Base-by-base conservation (phyloP, 2,113 vertebrate species). In the Cygnus buccinator region DNA sequence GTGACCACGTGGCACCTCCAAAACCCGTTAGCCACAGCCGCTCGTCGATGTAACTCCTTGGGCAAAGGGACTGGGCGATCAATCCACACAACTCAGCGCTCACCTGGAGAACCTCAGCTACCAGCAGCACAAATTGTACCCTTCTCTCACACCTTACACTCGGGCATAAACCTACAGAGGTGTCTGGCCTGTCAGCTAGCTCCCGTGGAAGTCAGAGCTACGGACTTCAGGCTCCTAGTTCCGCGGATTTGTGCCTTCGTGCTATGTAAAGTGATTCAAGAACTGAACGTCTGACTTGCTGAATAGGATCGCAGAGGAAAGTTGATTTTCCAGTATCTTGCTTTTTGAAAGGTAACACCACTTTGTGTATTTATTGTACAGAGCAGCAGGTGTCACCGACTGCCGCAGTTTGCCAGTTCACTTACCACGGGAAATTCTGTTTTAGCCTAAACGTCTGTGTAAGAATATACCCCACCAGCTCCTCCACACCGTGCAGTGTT, bases 181-280 rank as follows among this genome's bases (percentile, higher is more conserved):
- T 13, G 8, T 4, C 3, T 3, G 46, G 76, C 75, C 41, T 6
- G 1, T 35, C 21, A 22, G 63, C 48, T 14, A 52, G 23, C 62
- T 39, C 58, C 62, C 0, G 15, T 11, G n/a, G 61, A 17, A 12
- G 5, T 2, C 9, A 39, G 55, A 52, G 44, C 28, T 2, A 8
- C 1, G 0, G 1, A 3, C 68, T 25, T 25, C 1, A 9, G 55
- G 39, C 59, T 73, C 50, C 46, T 1, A 1, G 1, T 8, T 6
- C 10, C 35, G 6, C 6, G 67, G 68, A 16, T 89, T 48, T 52
- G 90, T 46, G 87, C 95, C 95, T 94, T 95, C 96, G 92, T 93
- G 95, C 89, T 84, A 33, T 0, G 73, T 48, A 28, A 94, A 68
- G 89, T 61, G 89, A 68, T 19, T 6, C 9, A 43, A 84, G 93